Evolutionary conservation across 2,888 invertebrate species (phyloP), one percentile per base, ranked within the genome.

Genomic region (Mythimna impura): DNA sequence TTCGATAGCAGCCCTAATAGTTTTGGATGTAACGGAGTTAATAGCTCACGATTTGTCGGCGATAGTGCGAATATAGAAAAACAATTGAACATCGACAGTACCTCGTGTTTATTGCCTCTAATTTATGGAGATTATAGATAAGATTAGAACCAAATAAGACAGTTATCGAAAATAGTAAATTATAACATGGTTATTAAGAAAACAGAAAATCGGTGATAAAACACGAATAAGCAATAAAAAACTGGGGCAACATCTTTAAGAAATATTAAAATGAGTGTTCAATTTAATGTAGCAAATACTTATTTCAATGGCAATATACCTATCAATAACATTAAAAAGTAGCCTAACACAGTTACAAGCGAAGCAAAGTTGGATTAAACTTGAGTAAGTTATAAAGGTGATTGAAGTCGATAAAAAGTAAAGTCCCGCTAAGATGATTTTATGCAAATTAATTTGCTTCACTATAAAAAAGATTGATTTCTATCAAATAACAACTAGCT

Each of bases 1-100:
- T 20, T 71, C 20, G 22, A 7, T 69, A 78, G 68, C 88, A 88
- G 75, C 86, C 86, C 81, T 87, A 80, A 77, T 62, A 66, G 72
- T 62, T 83, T 83, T 70, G 75, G 70, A 78, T 76, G 86, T 85
- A 85, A 86, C 81, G 72, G 73, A 86, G 88, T 90, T 95, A 94
- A 95, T 94, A 87, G 92, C 91, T 94, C 95, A 95, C 95, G 95
- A 95, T 91, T 93, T 90, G 90, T 89, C 90, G 89, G 83, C 55
- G 73, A 87, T 83, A 91, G 90, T 91, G 93, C 88, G 86, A 90
- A 90, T 87, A 85, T 84, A 88, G 88, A 91, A 91, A 90, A 90
- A 89, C 88, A 87, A 86, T 89, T 90, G 89, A 80, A 91, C 81
- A 78, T 80, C 90, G 88, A 87, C 88, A 81, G 86, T 87, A 88